Conservation (phyloP, 2,113 vertebrate genomes). For the Psittacus erithacus region DNA sequence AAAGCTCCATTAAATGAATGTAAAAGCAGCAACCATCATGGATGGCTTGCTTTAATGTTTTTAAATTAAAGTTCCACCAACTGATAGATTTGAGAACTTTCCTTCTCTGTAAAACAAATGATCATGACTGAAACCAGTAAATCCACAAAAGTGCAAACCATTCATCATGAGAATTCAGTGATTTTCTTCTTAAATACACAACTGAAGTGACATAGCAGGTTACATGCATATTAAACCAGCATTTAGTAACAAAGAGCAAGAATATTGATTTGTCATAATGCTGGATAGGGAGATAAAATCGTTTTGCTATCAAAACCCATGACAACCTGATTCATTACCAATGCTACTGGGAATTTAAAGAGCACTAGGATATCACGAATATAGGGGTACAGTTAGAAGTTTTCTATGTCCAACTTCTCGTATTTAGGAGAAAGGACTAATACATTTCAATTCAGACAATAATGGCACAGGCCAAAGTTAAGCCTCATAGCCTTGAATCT, state of each 20-base stretch:
- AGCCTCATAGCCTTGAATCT: not conserved
- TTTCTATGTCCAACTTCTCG: not conserved
- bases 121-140: not conserved
- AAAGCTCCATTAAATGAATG: slow-evolving; percentile 48
- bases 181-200: not conserved
- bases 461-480: not conserved
- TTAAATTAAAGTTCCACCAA: slow-evolving; percentile 32
- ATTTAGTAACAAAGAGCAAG: accelerated
- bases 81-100: not conserved
- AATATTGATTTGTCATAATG: not conserved
- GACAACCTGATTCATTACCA: not conserved
- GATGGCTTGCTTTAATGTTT: slow-evolving; percentile 19
- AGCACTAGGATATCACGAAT: not conserved
- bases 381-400: not conserved
- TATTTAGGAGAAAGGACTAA: not conserved
- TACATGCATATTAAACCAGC: not conserved
- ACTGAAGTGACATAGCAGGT: not conserved
- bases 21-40: not conserved
- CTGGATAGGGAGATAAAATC: not conserved
- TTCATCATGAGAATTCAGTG: not conserved
- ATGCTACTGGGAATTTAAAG: not conserved
- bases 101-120: not conserved
- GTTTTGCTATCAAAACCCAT: not conserved
- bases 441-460: not conserved
- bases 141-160: not conserved